Base-by-base conservation (phyloP, 2,888 invertebrate genomes). In the Tuberolachnus salignus region DNA sequence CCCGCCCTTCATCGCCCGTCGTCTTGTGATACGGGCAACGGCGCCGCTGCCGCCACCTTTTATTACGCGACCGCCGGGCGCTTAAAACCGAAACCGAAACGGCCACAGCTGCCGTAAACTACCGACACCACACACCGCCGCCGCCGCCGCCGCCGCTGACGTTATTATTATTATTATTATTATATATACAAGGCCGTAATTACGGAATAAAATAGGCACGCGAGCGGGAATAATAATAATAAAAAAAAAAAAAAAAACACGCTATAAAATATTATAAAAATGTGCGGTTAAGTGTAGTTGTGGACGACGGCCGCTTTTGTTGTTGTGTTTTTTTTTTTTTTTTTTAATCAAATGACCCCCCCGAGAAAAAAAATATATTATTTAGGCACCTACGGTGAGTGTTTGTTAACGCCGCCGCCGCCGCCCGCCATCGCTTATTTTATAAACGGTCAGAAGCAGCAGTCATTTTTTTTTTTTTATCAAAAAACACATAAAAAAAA, bases 51-150 rank as follows among this genome's bases (percentile, higher is more conserved):
- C 67, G 42, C 21, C 42, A 70, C 55, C 70, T 70, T 70, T 70
- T 70, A 44, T 44, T 44, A 70, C 53, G 55, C n/a, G n/a, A n/a
- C n/a, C n/a, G n/a, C n/a, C n/a, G n/a, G n/a, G n/a, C n/a, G n/a
- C n/a, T n/a, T n/a, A n/a, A n/a, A n/a, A n/a, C n/a, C n/a, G n/a
- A n/a, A n/a, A n/a, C n/a, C n/a, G n/a, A n/a, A n/a, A n/a, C 55
- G 53, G 74, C 64, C 64, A 64, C 74, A 74, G 74, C 63, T 74
- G 74, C 44, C 64, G 64, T 74, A 74, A 74, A 74, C 64, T 74
- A 66, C 74, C 64, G 11, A n/a, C n/a, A n/a, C n/a, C n/a, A n/a
- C n/a, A n/a, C n/a, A n/a, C n/a, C n/a, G n/a, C n/a, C n/a, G n/a
- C n/a, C n/a, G n/a, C n/a, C n/a, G n/a, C n/a, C n/a, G n/a, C n/a